phyloP scores from a whole-genome alignment of 2,113 vertebrate genomes.

The Cisticola juncidis region DNA sequence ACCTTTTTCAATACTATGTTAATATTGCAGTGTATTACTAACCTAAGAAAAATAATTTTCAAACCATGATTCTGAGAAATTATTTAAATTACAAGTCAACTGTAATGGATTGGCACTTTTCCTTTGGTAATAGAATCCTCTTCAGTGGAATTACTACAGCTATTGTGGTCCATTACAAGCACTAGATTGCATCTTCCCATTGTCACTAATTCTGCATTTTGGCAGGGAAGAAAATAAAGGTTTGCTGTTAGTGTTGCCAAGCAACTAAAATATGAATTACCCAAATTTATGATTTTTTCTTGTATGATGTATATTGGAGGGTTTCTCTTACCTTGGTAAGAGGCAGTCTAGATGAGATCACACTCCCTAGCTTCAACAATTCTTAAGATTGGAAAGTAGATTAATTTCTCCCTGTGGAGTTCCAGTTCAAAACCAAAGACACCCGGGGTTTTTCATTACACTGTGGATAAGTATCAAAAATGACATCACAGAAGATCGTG shows the following conservation, averaged over 20 bases:
- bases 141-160: background rate
- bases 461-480: background rate
- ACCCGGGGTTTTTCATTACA: background rate
- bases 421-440: background rate
- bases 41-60: background rate
- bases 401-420: background rate
- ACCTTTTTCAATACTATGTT: background rate
- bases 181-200: background rate
- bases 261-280: constrained; percentile 32
- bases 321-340: background rate
- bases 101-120: background rate
- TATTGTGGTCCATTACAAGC: background rate
- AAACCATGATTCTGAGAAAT: background rate
- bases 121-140: background rate
- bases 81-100: background rate
- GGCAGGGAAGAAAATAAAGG: background rate
- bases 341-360: background rate
- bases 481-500: background rate
- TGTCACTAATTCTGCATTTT: constrained; percentile 8
- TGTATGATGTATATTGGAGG: background rate
- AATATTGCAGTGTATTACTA: background rate
- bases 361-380: background rate
- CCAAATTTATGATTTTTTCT: constrained; percentile 10
- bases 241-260: constrained; percentile 28
- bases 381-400: background rate